phyloP scores from a whole-genome alignment of 2,797 vertebrate species.

The Aeoliscus strigatus region DNA sequence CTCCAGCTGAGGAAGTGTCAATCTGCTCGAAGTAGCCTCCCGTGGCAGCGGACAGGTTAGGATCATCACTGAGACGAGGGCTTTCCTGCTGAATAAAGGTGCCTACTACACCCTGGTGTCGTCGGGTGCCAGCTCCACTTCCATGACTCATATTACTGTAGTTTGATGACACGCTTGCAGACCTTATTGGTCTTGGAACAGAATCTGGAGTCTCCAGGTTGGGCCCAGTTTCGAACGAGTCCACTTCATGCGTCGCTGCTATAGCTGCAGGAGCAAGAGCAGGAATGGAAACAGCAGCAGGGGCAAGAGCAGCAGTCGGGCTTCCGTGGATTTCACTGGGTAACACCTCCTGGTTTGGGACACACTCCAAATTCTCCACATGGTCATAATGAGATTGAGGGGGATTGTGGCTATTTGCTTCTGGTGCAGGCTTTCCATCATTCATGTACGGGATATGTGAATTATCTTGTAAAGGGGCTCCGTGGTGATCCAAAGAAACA shows the following conservation, averaged over 20 bases:
- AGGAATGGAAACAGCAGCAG: too few relatives aligned
- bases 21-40: constrained; percentile 93
- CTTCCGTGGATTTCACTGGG: constrained; percentile 74
- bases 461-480: constrained; percentile 36
- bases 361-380: constrained; percentile 88
- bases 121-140: constrained; percentile 68
- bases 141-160: constrained; percentile 85
- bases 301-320: constrained; percentile 34
- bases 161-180: constrained; percentile 86
- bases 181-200: constrained; percentile 70
- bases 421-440: constrained; percentile 44
- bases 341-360: constrained; percentile 91
- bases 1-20: constrained; percentile 83
- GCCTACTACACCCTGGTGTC: constrained; percentile 80
- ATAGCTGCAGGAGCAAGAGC: too few relatives aligned
- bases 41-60: constrained; percentile 47
- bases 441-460: constrained; percentile 55
- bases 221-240: constrained; percentile 75
- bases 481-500: constrained; percentile 53
- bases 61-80: constrained; percentile 81
- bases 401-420: constrained; percentile 32
- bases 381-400: constrained; percentile 76
- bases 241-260: constrained; percentile 49
- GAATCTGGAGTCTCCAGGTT: constrained; percentile 85
- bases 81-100: constrained; percentile 98